Evolutionary conservation across 2,113 vertebrate genomes (phyloP), one percentile per base, ranked within the genome.

Genomic region (Podarcis cretensis): DNA sequence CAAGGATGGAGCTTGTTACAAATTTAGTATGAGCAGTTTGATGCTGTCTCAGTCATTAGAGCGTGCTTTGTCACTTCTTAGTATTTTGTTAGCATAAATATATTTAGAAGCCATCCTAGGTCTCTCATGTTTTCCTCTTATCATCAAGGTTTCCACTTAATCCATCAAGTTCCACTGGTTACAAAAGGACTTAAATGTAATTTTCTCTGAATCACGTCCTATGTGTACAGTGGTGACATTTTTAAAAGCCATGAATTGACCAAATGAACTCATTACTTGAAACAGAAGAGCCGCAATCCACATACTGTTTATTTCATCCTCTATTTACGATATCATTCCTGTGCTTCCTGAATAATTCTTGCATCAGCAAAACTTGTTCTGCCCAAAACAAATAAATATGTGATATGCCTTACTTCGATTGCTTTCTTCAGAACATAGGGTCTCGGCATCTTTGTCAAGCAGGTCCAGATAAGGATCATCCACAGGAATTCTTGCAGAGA

Each of bases 401-500:
- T 81, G 54, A 63, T 43, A 78, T 2, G 35, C 35, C 27, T 63
- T 81, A 65, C 35, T 65, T 20, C 23, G n/a, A 35, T 59, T 65
- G 80, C 16, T 35, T 65, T 59, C 18, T 37, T 13, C n/a, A 80
- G 63, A 65, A 2, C n/a, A 63, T 23, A 65, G 21, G 20, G 16
- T 10, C 32, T 10, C 9, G 13, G 9, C 18, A 35, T 23, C 57
- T 9, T 21, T 65, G 23, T 37, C 20, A 82, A 66, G 32, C 30
- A 35, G 18, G 16, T 63, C n/a, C 57, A 81, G 65, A 37, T 77
- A 94, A 92, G 90, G 93, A 88, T 40, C 85, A 86, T 82, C 77
- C 30, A 93, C 84, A 88, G 59, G 0, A 2, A n/a, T 35, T 80
- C 91, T 90, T 91, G 92, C 93, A 87, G 84, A 65, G 65, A 89